phyloP scores from a whole-genome alignment of 92 coral and sea anemone species.

The Palythoa caribaeorum region DNA sequence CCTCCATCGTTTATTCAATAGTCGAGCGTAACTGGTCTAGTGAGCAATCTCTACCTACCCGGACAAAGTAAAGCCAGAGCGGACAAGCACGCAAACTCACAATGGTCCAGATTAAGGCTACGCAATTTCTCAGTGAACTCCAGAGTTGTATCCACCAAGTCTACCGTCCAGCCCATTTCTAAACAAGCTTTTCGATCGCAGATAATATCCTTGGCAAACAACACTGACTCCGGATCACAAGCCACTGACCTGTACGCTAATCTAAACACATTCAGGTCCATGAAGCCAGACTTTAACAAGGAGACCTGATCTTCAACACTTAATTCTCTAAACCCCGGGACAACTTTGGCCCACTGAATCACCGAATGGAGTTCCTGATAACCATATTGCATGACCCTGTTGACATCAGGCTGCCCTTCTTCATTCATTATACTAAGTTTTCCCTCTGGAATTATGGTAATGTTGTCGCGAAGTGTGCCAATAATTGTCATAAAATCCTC shows the following conservation, averaged over 20 bases:
- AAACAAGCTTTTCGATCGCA: conserved; percentile 68
- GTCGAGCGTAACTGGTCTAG: too few relatives aligned
- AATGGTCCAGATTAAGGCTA: conserved; percentile 77
- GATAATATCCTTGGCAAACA: conserved; percentile 73
- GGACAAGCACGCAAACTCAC: conserved; percentile 92
- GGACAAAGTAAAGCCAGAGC: conserved; percentile 87
- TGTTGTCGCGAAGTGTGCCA: conserved; percentile 59
- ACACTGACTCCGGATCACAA: conserved; percentile 81
- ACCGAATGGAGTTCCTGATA: conserved; percentile 81
- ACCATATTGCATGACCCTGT: conserved; percentile 81
- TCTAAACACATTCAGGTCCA: conserved; percentile 93
- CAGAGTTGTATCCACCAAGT: conserved; percentile 85
- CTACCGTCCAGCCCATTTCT: conserved; percentile 88
- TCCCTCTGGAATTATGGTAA: conserved; percentile 66
- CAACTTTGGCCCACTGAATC: conserved; percentile 93
- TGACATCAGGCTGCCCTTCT: conserved; percentile 57
- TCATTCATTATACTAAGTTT: conserved; percentile 13
- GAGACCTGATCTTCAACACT: conserved; percentile 87
- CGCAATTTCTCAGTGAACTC: conserved; percentile 94
- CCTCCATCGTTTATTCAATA: too few relatives aligned
- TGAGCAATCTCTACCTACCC: conserved; percentile 63
- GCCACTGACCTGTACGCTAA: conserved; percentile 90
- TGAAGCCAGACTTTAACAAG: conserved; percentile 87
- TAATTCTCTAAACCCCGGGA: conserved; percentile 92
- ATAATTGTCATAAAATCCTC: conserved; percentile 78